Base-by-base conservation (phyloP, 2,797 vertebrate genomes). In the Scolopax rusticola region DNA sequence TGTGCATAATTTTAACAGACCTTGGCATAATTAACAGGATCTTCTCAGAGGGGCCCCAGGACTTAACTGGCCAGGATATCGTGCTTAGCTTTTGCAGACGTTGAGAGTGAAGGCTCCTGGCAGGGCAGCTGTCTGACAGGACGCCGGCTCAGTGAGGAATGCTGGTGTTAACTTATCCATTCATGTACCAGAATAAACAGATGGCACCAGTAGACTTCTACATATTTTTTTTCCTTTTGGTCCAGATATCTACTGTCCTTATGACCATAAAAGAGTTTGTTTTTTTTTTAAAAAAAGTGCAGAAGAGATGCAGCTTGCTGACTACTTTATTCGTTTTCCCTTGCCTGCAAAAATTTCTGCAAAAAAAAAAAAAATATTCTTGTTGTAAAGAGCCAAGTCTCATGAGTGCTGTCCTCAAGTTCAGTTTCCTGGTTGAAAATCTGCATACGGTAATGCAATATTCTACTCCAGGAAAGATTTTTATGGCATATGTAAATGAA, bases 401-500 rank as follows among this genome's bases (percentile, higher is more conserved):
- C 88, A 33, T 43, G 74, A 95, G 89, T 93, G 54, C 81, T 85
- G 90, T 86, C 86, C 65, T 94, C 56, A 80, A 89, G 88, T 95
- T 96, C 88, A 96, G 94, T 95, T 96, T 95, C 91, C 93, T 89
- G 45, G 36, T 95, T 97, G 90, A 77, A 91, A 97, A 96, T 97
- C 96, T 97, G 94, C 94, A 93, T 97, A 93, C 0, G 45, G 90
- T 89, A 96, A 97, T 92, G 76, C 56, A 97, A 50, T 96, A 93
- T 95, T 86, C 78, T 95, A 89, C 93, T 91, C 21, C 93, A 65
- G 88, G 70, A 96, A 90, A 87, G 65, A 56, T 38, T 92, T 93
- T 97, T 94, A 77, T 94, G 82, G 84, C 79, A 95, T 97, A 97
- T 93, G 98, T 95, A 97, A 97, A 95, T 95, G 94, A 91, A 96